Percentiles rank a stretch among this genome's conserved stretches.
Evolutionary conservation across 2,113 vertebrate species (phyloP).

Genomic region (Etheostoma spectabile): DNA sequence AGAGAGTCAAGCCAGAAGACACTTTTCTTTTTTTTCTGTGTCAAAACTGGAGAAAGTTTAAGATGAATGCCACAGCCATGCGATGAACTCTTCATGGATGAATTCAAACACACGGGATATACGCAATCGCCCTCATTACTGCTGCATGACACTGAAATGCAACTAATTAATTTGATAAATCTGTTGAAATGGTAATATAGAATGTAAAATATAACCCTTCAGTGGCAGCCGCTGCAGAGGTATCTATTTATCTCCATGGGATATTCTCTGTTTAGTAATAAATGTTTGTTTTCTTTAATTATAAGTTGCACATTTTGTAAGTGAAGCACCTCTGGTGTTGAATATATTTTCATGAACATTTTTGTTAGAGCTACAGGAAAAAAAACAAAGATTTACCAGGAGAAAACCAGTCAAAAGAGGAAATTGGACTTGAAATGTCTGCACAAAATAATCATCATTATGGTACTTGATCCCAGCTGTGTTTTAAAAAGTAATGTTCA

Average conservation of each 20-base stretch:
- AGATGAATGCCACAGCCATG: constrained; percentile 13
- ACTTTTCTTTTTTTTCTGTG: constrained; percentile 6
- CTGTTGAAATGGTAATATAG: constrained; percentile 7
- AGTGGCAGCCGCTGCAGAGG: not conserved
- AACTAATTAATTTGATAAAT: constrained; percentile 34
- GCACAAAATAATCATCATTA: not conserved
- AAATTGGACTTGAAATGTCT: not conserved
- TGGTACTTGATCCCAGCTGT: not conserved
- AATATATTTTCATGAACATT: not conserved
- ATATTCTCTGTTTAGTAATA: not conserved
- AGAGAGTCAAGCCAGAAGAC: constrained; percentile 29
- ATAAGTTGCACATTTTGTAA: not conserved
- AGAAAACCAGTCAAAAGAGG: not conserved
- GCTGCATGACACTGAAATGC: constrained; percentile 9
- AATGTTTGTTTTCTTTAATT: not conserved
- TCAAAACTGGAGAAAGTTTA: constrained; percentile 48
- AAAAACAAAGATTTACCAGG: not conserved
- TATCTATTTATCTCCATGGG: not conserved
- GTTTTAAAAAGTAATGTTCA: not conserved
- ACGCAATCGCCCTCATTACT: constrained; percentile 31
- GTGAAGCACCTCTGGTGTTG: not conserved
- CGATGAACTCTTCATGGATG: constrained; percentile 4
- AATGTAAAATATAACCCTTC: constrained; percentile 7
- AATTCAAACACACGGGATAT: constrained; percentile 11
- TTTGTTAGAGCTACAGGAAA: constrained; percentile 1